Percentiles rank a stretch among this genome's conserved stretches.
Conservation (phyloP, 2,888 invertebrate genomes). For the Drosophila neotestacea region DNA sequence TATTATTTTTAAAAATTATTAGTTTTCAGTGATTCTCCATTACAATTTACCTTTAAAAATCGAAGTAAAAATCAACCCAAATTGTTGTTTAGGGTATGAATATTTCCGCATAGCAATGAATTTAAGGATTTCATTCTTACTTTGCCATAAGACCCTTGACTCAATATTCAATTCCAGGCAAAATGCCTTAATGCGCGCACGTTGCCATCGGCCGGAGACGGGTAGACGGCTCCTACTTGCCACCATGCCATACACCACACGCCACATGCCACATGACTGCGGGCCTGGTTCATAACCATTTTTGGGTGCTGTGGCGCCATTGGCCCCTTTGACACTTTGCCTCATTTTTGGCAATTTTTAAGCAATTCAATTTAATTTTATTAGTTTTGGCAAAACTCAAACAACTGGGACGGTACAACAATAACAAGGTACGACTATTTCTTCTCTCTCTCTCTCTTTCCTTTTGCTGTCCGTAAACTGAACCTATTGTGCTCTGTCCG, state of each 20-base stretch:
- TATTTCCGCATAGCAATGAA: slow-evolving; percentile 33
- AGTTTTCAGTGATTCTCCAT: neutral
- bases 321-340: slow-evolving; percentile 70
- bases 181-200: slow-evolving; percentile 76
- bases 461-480: neutral
- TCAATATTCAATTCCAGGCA: slow-evolving; percentile 77
- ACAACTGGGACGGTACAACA: slow-evolving; percentile 75
- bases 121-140: slow-evolving; percentile 36
- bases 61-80: neutral
- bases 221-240: slow-evolving; percentile 7
- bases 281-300: slow-evolving; percentile 61
- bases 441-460: too few species aligned
- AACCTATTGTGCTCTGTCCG: slow-evolving; percentile 49
- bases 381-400: slow-evolving; percentile 81
- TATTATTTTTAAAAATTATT: too few species aligned
- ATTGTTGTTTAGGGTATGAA: slow-evolving; percentile 31
- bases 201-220: slow-evolving; percentile 52
- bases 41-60: neutral
- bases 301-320: slow-evolving; percentile 44
- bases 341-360: slow-evolving; percentile 81
- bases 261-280: slow-evolving; percentile 6
- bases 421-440: slow-evolving; percentile 61
- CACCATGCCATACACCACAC: slow-evolving; percentile 7
- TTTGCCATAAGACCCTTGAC: slow-evolving; percentile 63
- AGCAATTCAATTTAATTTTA: slow-evolving; percentile 82